Evolutionary conservation across 2,888 invertebrate species (phyloP), one percentile per base, ranked within the genome.

Genomic region (Chymomyza procnemis): DNA sequence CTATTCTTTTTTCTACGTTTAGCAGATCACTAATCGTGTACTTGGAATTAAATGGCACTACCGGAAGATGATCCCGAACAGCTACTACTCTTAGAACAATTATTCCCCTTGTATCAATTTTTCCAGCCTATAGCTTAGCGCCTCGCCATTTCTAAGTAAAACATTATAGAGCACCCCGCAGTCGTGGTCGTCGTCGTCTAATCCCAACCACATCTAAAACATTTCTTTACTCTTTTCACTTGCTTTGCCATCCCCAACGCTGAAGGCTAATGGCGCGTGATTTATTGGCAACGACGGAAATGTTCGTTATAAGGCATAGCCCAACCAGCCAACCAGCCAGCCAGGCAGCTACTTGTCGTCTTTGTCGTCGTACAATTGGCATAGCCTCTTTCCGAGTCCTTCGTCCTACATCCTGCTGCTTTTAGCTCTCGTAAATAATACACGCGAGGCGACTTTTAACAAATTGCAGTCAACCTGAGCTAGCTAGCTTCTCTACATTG

Each of bases 231-330:
- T 1, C 19, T 26, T 46, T 30, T 22, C n/a, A 3, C 47, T 30
- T 4, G n/a, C 61, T 34, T 55, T 67, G 63, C 26, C 8, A 26
- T 9, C 16, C 19, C 22, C 22, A 4, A 14, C 6, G 54, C 21
- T 46, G 59, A 16, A 61, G 70, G 80, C 80, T 85, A 85, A 74
- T 78, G 79, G 75, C 64, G 74, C 78, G 76, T 88, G 88, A 88
- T 88, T 88, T 88, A 88, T 88, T 86, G 82, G 75, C 76, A 62
- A 66, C 73, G 81, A 80, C 78, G 87, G 78, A 80, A 76, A 74
- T 78, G 67, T 66, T 52, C 71, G 79, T 66, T 68, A 72, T 60
- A 74, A 75, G 74, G 65, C 70, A 46, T 8, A 26, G 26, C 26
- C 26, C 4, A 4, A 2, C 4, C 26, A 26, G 26, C 26, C 26